Base-by-base conservation (phyloP, 2,113 vertebrate species). In the Catharus bicknelli region DNA sequence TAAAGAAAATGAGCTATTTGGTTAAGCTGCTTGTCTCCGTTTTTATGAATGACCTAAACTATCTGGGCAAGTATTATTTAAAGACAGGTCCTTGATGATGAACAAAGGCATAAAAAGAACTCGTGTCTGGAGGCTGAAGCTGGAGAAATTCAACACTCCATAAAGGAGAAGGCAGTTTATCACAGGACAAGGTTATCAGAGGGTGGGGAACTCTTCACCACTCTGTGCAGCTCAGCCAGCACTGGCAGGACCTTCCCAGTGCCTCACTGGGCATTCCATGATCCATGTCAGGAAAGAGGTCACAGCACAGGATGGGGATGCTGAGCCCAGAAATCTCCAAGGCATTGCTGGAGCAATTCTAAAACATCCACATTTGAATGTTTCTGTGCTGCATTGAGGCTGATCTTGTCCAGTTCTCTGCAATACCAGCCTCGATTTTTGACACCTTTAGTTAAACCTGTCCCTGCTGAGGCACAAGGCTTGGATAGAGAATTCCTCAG, bases 211-310 rank as follows among this genome's bases (percentile, higher is more conserved):
- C 16, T 23, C 59, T 34, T 38, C 64, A 4, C 3, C 25, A 29
- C 27, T 51, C 17, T 0, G 38, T 34, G 27, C 26, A 2, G 5
- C 77, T 84, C 77, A 25, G 70, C 51, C 38, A 3, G 0, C 13
- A 5, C 72, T 13, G 73, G 67, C 73, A 30, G 20, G 36, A 47
- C 17, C 23, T 9, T 61, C 70, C 34, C 80, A 7, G n/a, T 5
- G 83, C 53, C 40, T 4, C 4, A 22, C 42, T 13, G 64, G 61
- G 38, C 6, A 51, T 3, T 25, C 25, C 85, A 53, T 1, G 38
- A 50, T 4, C 62, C 75, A 6, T 0, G 0, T 1, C 0, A 38
- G 0, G 2, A 5, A 21, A 40, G 45, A 5, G 54, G 43, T 15
- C 80, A 43, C 59, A 54, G 64, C 13, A 74, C 66, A 54, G 30